These are phyloP conservation scores for Nesogale talazaci DNA, from an alignment of 2,113 vertebrate genomes.

Conservation along the genomic window DNA sequence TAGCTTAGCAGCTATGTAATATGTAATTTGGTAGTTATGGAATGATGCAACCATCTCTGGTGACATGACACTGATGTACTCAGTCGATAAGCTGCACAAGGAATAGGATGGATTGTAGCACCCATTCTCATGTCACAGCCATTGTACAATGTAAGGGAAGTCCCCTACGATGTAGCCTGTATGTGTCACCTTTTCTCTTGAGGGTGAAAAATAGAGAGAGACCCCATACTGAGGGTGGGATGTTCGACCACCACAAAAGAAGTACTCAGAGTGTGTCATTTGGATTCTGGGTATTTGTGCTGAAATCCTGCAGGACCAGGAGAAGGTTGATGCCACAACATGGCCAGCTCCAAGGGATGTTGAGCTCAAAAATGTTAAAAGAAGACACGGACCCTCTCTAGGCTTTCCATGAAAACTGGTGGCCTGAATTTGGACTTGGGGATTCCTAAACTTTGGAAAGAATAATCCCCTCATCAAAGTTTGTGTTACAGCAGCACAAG, in stretches of 20 bases:
- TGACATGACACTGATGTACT: too few relatives aligned
- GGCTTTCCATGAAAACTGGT: background rate
- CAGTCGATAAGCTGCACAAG: background rate
- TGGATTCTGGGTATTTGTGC: background rate
- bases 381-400: background rate
- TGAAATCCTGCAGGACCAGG: background rate
- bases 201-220: background rate
- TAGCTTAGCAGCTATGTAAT: background rate
- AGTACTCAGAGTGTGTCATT: background rate
- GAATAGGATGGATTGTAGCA: background rate
- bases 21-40: background rate
- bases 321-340: background rate
- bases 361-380: background rate
- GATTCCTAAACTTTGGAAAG: background rate
- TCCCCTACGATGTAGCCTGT: background rate
- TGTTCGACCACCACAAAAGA: too few relatives aligned
- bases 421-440: background rate
- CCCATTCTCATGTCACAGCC: background rate
- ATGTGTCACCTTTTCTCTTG: background rate
- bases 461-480: background rate
- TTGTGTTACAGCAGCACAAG: background rate
- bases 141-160: background rate
- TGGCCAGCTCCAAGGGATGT: background rate
- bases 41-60: background rate
- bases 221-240: too few relatives aligned